Evolutionary conservation across 2,888 invertebrate genomes (phyloP).

Genomic region (Molanna angustata): DNA sequence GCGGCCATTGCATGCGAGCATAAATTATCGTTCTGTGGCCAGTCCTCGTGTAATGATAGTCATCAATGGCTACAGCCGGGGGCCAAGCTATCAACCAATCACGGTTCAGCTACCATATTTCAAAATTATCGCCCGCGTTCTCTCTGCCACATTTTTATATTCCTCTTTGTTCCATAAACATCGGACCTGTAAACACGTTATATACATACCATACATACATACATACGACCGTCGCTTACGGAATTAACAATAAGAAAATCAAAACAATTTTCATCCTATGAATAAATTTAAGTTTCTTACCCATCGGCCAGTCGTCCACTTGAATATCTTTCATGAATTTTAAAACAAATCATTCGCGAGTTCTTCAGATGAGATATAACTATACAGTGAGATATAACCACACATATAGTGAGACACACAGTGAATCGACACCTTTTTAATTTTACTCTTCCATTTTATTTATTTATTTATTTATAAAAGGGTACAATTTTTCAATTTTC

Average conservation of each 20-base stretch:
- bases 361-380: too few species aligned
- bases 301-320: slow-evolving; percentile 15
- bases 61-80: slow-evolving; percentile 31
- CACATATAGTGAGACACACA: too few species aligned
- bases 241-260: slow-evolving; percentile 24
- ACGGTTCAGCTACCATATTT: slow-evolving; percentile 31
- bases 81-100: slow-evolving; percentile 32
- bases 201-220: too few species aligned
- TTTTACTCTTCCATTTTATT: too few species aligned
- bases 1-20: slow-evolving; percentile 19
- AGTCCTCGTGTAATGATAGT: slow-evolving; percentile 31
- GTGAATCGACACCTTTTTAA: too few species aligned
- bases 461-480: too few species aligned
- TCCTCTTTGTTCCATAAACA: slow-evolving; percentile 23
- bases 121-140: slow-evolving; percentile 30
- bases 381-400: too few species aligned
- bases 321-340: slow-evolving; percentile 21
- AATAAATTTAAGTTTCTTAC: slow-evolving; percentile 30
- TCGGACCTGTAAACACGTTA: slow-evolving; percentile 28
- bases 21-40: slow-evolving; percentile 31
- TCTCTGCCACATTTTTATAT: slow-evolving; percentile 13
- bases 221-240: slow-evolving; percentile 12
- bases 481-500: too few species aligned
- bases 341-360: too few species aligned
- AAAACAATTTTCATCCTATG: slow-evolving; percentile 31